Evolutionary conservation across 2,797 vertebrate genomes (phyloP), one percentile per base, ranked within the genome.

Genomic region (Steatocranus sp.): DNA sequence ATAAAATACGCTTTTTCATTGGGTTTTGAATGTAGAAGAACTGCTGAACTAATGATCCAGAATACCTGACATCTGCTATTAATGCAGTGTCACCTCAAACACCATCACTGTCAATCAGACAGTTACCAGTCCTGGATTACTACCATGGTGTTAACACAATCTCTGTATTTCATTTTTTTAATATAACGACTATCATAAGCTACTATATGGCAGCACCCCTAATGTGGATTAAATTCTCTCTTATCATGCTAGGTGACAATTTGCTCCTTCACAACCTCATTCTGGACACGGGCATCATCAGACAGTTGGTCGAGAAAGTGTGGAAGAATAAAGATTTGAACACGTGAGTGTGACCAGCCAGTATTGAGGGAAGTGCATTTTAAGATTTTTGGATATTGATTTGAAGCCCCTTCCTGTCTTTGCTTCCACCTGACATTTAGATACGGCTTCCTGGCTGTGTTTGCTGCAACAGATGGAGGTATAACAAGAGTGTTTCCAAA

Each of bases 191-290:
- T 25, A 68, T 68, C 12, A 15, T 68, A 2, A 25, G 36, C 63
- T 41, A 2, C n/a, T 66, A 41, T 43, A 23, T 43, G 36, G 36
- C 14, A 68, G 38, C 25, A 48, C 4, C 25, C 43, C 43, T 49
- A 48, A 32, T 73, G 25, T 73, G 68, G 25, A 73, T 73, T 73
- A 48, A 73, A 73, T 17, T 48, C 79, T 43, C 25, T 50, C 63
- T 14, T 50, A 5, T 63, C 25, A 58, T 51, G 6, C 41, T 75
- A 98, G 98, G 98, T 51, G 98, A 99, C 92, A 99, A 97, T 89
- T 97, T 99, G 89, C 97, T 99, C 49, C 96, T 99, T 32, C 98
- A 99, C 86, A 99, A 99, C 94, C 95, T 99, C 85, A 99, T 99
- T 79, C 94, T 99, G 96, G 99, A 99, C 95, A 98, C 98, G 0